Conservation (phyloP, 2,888 invertebrate species). For the Callinectes sapidus region DNA sequence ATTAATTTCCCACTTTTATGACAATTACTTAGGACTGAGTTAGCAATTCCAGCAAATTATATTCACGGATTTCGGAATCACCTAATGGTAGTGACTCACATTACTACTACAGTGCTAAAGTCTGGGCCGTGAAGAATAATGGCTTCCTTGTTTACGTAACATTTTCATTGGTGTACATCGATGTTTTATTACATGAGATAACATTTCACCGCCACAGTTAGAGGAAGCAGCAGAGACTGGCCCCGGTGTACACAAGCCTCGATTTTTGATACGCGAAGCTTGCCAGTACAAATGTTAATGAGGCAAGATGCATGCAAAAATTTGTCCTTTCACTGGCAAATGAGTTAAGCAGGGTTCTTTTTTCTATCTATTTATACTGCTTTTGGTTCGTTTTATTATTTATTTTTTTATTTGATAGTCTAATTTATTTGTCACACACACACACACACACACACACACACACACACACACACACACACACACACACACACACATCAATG, state of each 20-base stretch:
- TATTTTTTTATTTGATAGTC: not conserved
- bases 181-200: not conserved
- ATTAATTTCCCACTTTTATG: too few relatives aligned
- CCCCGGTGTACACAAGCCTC: not conserved
- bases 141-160: not conserved
- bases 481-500: not conserved
- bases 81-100: not conserved
- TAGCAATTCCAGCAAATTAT: not conserved
- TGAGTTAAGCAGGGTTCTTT: not conserved
- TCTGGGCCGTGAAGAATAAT: not conserved
- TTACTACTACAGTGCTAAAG: not conserved
- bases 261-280: not conserved
- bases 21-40: too few relatives aligned
- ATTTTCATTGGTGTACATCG: not conserved
- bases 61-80: not conserved
- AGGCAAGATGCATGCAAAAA: not conserved
- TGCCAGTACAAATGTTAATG: not conserved
- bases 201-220: not conserved
- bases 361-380: not conserved
- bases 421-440: not conserved
- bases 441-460: conserved; percentile 1
- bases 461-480: conserved; percentile 1
- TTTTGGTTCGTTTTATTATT: too few relatives aligned
- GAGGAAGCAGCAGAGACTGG: not conserved
- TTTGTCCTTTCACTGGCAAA: not conserved